Base-by-base conservation (phyloP, 2,888 invertebrate genomes). In the Calameuta idolon region DNA sequence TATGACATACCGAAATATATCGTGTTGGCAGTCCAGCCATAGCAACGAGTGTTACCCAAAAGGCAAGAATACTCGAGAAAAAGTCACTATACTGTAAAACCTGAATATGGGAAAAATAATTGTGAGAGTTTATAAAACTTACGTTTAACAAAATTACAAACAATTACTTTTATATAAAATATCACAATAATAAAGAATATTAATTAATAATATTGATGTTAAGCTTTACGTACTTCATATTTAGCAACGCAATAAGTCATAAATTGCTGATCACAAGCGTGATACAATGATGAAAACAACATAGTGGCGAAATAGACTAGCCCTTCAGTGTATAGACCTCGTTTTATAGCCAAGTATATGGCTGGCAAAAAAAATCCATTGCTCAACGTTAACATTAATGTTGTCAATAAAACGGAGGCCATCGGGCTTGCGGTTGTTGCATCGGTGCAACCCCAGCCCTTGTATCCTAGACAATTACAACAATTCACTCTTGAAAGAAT, bases 241-340 rank as follows among this genome's bases (percentile, higher is more conserved):
- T 91, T 91, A 12, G 90, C 90, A 69, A 92, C 83, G 80, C 92
- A 92, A 80, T 92, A 92, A 55, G 89, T 90, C 83, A 88, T 93
- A 78, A 92, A 91, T 79, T 90, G 90, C 85, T 93, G 92, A 90
- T 94, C 94, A 89, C 94, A 94, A 55, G 94, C 94, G 88, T 94
- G 94, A 88, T 94, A 94, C 77, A 94, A 91, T 31, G 93, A 92
- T 23, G 94, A 94, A 84, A 93, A 94, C 81, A 93, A 88, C 94
- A 94, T 94, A 34, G 93, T 94, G 80, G 92, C 92, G 77, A 92
- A 88, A 86, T 94, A 94, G 69, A 94, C 92, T 71, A 94, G 86
- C 69, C 93, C 93, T 88, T 94, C 94, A 1, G 93, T 92, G 85
- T 92, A 93, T 82, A 92, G 92, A 76, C 91, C 88, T 73, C 93